These are phyloP conservation scores for Sinhomidia bicolor DNA, from an alignment of 2,888 invertebrate genomes.

Conservation along the genomic window DNA sequence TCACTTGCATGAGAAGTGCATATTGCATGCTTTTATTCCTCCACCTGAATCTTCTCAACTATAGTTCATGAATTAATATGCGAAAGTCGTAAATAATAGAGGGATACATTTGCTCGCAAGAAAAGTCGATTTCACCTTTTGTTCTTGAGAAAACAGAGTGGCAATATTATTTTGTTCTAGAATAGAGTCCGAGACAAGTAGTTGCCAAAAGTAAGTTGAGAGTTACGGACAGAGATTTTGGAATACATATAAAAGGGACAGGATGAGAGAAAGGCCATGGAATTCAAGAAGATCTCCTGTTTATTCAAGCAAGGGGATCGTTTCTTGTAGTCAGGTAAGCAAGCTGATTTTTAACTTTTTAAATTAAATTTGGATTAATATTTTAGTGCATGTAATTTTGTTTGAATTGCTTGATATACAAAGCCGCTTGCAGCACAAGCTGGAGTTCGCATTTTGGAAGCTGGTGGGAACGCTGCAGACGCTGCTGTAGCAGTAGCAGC, in stretches of 20 bases:
- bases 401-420: neutral
- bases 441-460: conserved; percentile 81
- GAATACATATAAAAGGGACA: too few species aligned
- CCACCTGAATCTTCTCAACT: neutral
- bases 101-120: neutral
- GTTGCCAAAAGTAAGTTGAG: too few species aligned
- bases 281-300: conserved; percentile 76
- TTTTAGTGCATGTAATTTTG: neutral
- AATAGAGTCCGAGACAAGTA: too few species aligned
- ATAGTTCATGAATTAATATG: neutral
- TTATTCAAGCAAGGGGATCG: conserved; percentile 77
- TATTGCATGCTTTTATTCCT: neutral
- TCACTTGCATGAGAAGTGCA: neutral
- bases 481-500: conserved; percentile 82
- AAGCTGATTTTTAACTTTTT: too few species aligned
- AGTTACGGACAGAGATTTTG: too few species aligned
- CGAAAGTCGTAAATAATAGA: neutral
- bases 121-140: too few species aligned
- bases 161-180: too few species aligned
- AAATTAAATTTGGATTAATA: neutral
- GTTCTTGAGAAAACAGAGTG: too few species aligned
- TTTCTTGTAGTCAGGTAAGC: conserved; percentile 75
- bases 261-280: conserved; percentile 58
- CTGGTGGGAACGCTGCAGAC: conserved; percentile 83
- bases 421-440: conserved; percentile 52